phyloP scores from a whole-genome alignment of 2,888 invertebrate species.

The Acanthococcus lagerstroemiae region DNA sequence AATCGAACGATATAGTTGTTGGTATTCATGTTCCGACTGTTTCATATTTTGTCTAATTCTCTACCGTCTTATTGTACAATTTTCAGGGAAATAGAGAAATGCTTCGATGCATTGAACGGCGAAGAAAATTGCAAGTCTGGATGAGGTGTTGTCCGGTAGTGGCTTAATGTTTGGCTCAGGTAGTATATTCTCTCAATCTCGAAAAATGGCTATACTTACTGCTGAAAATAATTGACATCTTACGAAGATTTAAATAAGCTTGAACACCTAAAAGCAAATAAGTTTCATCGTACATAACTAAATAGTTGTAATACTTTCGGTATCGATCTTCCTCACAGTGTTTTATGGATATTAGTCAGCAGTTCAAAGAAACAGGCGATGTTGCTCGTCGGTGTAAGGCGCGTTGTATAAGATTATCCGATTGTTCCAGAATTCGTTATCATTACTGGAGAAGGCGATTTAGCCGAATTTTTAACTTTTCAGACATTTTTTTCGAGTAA shows the following conservation, averaged over 20 bases:
- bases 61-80: background rate
- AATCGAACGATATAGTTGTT: constrained; percentile 73
- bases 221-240: too few relatives aligned
- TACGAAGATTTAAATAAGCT: too few relatives aligned
- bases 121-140: constrained; percentile 74
- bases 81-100: constrained; percentile 70
- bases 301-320: too few relatives aligned
- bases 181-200: constrained; percentile 39
- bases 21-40: constrained; percentile 40
- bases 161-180: constrained; percentile 83
- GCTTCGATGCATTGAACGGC: constrained; percentile 62
- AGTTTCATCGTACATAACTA: too few relatives aligned
- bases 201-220: background rate
- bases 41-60: background rate
- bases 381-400: constrained; percentile 63
- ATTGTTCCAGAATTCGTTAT: constrained; percentile 65
- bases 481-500: background rate
- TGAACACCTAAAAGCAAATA: too few relatives aligned
- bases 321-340: constrained; percentile 62
- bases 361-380: constrained; percentile 58
- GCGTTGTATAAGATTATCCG: constrained; percentile 53
- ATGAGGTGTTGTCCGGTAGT: constrained; percentile 74
- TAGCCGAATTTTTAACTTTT: background rate
- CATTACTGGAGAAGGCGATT: constrained; percentile 60
- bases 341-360: constrained; percentile 49